Evolutionary conservation across 2,797 vertebrate genomes (phyloP).

Genomic region (Phaenicophaeus curvirostris): DNA sequence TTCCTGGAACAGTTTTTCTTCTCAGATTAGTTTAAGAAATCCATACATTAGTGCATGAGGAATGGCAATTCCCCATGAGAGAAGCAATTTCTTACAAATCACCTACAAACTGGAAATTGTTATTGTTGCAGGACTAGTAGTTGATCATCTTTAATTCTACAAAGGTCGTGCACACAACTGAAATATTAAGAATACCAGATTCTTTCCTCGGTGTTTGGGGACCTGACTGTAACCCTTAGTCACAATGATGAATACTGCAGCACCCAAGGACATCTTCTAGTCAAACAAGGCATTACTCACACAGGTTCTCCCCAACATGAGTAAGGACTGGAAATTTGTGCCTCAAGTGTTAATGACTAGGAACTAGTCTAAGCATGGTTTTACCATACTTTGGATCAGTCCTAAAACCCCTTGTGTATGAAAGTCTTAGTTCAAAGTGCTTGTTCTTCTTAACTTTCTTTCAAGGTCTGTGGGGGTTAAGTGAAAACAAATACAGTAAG

Average conservation of each 20-base stretch:
- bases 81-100: neutral
- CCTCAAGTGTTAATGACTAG: neutral
- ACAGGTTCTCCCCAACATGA: neutral
- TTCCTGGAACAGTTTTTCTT: neutral
- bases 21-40: neutral
- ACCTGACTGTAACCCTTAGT: neutral
- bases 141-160: neutral
- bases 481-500: neutral
- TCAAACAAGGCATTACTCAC: neutral
- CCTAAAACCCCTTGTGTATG: neutral
- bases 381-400: neutral
- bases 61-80: neutral
- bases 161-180: neutral
- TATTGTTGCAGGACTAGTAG: neutral
- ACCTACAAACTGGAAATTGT: neutral
- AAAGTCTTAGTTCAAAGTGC: neutral
- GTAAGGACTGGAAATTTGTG: conserved; percentile 14
- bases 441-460: neutral
- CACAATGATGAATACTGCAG: neutral
- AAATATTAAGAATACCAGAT: neutral
- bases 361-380: neutral
- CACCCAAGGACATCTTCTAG: neutral
- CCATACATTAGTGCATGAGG: neutral
- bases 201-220: neutral
- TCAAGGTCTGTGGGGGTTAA: neutral